Conservation (phyloP, 2,113 vertebrate species). For the Ochotona princeps region DNA sequence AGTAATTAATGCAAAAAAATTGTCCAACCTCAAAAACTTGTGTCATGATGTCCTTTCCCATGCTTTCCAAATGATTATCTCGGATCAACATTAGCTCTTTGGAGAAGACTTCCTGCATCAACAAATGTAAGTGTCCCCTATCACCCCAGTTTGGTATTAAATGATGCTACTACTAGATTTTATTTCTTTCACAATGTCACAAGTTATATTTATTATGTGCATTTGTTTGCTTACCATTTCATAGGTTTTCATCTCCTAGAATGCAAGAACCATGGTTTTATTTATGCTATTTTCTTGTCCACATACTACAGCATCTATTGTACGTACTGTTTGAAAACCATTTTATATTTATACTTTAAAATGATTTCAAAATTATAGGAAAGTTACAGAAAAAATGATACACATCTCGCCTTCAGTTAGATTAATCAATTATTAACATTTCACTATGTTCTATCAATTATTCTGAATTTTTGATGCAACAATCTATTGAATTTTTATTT, state of each 20-base stretch:
- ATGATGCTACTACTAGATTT: neutral
- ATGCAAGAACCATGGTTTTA: neutral
- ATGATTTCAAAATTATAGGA: constrained; percentile 38
- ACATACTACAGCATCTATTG: neutral
- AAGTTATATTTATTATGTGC: neutral
- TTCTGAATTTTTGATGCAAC: neutral
- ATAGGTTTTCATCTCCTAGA: neutral
- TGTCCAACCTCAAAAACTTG: neutral
- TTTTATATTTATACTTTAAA: constrained; percentile 7
- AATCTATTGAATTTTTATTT: neutral
- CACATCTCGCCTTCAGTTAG: neutral
- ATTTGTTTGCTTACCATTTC: constrained; percentile 30
- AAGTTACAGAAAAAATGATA: neutral
- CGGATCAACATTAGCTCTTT: neutral
- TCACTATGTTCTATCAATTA: neutral
- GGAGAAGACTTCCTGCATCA: constrained; percentile 3
- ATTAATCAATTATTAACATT: neutral
- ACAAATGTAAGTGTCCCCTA: neutral
- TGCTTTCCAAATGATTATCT: neutral
- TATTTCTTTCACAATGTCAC: constrained; percentile 23
- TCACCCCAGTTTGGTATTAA: neutral
- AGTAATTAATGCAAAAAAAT: too few relatives aligned
- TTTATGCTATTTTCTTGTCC: constrained; percentile 24
- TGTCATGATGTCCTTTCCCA: neutral
- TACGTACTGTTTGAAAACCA: neutral